Conservation (phyloP, 2,113 vertebrate genomes). For the Podarcis muralis region DNA sequence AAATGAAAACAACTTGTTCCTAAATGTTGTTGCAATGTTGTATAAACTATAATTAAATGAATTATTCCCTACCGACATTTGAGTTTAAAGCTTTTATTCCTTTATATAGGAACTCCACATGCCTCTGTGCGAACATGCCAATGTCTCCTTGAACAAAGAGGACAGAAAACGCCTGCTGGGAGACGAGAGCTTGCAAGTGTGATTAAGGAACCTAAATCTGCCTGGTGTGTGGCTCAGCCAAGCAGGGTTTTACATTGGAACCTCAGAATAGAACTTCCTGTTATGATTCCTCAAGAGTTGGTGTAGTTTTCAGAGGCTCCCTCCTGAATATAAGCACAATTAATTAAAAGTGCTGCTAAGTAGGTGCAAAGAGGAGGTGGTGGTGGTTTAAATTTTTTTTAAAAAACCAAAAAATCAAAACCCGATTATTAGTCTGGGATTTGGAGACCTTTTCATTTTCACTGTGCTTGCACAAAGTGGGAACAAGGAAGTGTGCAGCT, state of each 20-base stretch:
- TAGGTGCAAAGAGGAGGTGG: neutral
- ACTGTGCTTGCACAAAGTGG: neutral
- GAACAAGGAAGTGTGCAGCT: neutral
- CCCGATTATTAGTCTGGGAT: neutral
- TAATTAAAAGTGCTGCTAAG: neutral
- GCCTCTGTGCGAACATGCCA: constrained; percentile 52
- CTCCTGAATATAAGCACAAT: neutral
- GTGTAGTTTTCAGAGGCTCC: constrained; percentile 9
- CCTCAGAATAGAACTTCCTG: constrained; percentile 33
- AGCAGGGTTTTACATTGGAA: neutral
- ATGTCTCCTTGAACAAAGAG: constrained; percentile 60
- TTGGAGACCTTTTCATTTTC: neutral
- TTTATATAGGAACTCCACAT: constrained; percentile 30
- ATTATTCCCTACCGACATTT: constrained; percentile 31
- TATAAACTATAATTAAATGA: constrained; percentile 49
- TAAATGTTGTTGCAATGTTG: constrained; percentile 8
- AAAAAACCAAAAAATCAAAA: neutral
- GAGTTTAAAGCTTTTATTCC: constrained; percentile 39
- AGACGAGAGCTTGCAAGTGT: constrained; percentile 58
- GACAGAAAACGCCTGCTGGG: constrained; percentile 44
- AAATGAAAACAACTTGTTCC: constrained; percentile 51
- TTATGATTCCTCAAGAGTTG: constrained; percentile 13
- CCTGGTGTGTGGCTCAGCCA: neutral
- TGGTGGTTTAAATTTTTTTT: too few relatives aligned
- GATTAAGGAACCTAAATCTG: constrained; percentile 44